These are phyloP conservation scores for Neoascia interrupta DNA, from an alignment of 2,888 invertebrate genomes.

Conservation along the genomic window DNA sequence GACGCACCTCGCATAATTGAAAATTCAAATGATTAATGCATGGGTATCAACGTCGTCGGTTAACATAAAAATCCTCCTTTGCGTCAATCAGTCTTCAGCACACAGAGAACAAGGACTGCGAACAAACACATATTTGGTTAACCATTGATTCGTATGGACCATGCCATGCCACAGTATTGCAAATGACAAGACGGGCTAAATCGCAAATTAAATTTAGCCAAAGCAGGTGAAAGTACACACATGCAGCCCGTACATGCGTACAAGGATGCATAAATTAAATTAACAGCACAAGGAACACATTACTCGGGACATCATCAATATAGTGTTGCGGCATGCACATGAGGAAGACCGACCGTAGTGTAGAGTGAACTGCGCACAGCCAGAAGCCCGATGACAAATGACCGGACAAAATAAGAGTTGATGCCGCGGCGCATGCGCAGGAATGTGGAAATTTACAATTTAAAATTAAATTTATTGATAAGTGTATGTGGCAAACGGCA, in stretches of 20 bases:
- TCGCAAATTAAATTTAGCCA: constrained; percentile 44
- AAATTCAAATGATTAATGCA: too few species aligned
- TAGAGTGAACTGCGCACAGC: constrained; percentile 50
- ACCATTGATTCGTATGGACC: too few species aligned
- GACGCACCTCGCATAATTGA: too few species aligned
- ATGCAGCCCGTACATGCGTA: too few species aligned
- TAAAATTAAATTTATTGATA: constrained; percentile 66
- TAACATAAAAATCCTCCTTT: constrained; percentile 53
- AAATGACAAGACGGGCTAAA: constrained; percentile 45
- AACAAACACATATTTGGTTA: constrained; percentile 39
- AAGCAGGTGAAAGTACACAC: constrained; percentile 67
- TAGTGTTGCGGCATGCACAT: too few species aligned
- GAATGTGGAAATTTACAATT: constrained; percentile 67
- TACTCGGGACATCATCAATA: too few species aligned
- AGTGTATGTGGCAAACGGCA: constrained; percentile 63
- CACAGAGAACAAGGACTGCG: too few species aligned
- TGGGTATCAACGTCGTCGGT: too few species aligned
- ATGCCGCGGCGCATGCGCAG: constrained; percentile 11
- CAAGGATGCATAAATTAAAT: constrained; percentile 67
- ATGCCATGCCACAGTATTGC: constrained; percentile 30
- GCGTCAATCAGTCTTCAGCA: constrained; percentile 54
- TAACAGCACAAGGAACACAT: constrained; percentile 56
- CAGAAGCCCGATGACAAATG: constrained; percentile 68
- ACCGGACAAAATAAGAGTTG: constrained; percentile 47
- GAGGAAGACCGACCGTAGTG: constrained; percentile 64